Percentiles rank a stretch among this genome's conserved stretches.
phyloP scores from a whole-genome alignment of 1,140 invertebrate species.

The Leptinotarsa defecta region DNA sequence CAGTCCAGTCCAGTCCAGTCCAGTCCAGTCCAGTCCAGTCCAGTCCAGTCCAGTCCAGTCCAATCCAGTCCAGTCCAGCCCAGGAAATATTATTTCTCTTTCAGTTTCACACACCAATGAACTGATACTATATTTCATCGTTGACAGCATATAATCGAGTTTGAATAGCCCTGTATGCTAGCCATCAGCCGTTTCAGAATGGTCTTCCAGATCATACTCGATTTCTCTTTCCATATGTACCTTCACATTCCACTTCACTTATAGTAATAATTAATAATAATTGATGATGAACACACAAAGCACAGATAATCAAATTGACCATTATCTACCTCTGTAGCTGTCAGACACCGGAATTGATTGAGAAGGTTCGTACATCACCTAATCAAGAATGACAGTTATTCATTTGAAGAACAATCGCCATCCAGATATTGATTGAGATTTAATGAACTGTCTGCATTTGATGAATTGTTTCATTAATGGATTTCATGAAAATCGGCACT shows the following conservation, averaged over 20 bases:
- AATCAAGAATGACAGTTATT: conserved; percentile 16
- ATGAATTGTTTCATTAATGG: background rate
- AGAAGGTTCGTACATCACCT: background rate
- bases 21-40: too few relatives aligned
- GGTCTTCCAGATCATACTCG: background rate
- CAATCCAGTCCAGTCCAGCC: too few relatives aligned
- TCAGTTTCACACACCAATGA: too few relatives aligned
- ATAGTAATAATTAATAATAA: conserved; percentile 21
- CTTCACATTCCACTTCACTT: conserved; percentile 11
- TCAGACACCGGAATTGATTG: conserved; percentile 17
- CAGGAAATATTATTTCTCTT: too few relatives aligned
- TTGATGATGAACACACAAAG: conserved; percentile 7
- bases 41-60: too few relatives aligned
- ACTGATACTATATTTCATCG: too few relatives aligned
- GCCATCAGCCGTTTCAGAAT: background rate
- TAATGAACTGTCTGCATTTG: background rate
- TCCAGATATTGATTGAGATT: background rate
- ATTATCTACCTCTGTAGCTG: conserved; percentile 7
- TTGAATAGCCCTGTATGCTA: background rate
- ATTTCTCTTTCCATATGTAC: background rate
- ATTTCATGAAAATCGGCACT: background rate
- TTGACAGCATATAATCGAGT: too few relatives aligned
- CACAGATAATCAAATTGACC: conserved; percentile 14
- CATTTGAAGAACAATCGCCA: conserved; percentile 18
- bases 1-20: rapidly evolving